These are phyloP conservation scores for Mormyrus iriodes DNA, from an alignment of 2,113 vertebrate genomes.

Conservation along the genomic window DNA sequence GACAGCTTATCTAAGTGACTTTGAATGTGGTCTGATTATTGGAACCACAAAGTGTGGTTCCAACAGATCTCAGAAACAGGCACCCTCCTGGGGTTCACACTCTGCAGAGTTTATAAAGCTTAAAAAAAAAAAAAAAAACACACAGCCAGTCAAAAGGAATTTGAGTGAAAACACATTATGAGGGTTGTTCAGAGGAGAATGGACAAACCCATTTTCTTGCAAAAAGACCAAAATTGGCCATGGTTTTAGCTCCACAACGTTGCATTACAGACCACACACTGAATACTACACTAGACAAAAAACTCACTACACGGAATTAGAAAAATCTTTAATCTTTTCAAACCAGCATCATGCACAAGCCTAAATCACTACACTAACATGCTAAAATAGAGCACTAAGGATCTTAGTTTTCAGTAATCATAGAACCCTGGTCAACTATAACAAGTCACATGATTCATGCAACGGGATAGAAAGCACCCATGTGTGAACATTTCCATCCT, in stretches of 20 bases:
- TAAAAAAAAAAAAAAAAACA: background rate
- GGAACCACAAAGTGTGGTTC: background rate
- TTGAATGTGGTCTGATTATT: background rate
- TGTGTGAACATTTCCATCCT: background rate
- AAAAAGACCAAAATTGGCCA: background rate
- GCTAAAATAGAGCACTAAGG: background rate
- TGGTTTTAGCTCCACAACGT: no score
- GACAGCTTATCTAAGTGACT: background rate
- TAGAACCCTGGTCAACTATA: no score
- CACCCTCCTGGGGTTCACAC: background rate
- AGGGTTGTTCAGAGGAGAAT: background rate
- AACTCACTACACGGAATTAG: background rate
- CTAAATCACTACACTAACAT: background rate
- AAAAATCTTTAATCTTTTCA: background rate
- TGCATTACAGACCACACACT: background rate
- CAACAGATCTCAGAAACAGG: background rate
- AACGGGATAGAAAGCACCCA: background rate
- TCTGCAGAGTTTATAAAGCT: background rate
- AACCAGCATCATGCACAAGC: background rate
- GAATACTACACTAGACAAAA: background rate
- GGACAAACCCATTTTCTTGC: background rate
- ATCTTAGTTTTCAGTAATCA: no score
- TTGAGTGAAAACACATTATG: background rate
- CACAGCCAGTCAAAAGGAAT: background rate
- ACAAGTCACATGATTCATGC: background rate